These are phyloP conservation scores for Stictonetta naevosa DNA, from an alignment of 2,113 vertebrate species.

Conservation along the genomic window DNA sequence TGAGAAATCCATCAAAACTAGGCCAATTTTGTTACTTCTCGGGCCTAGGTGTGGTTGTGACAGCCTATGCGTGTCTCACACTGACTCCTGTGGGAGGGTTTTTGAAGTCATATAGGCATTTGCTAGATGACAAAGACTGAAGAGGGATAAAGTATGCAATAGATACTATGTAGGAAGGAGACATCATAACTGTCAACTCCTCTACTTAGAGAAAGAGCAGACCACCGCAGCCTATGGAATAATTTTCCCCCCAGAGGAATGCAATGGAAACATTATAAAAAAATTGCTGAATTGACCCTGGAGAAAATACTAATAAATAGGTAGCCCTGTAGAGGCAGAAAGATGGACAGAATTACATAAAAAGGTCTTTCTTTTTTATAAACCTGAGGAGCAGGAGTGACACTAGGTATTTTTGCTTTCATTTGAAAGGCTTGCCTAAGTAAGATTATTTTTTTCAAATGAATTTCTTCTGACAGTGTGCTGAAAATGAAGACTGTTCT, in stretches of 20 bases:
- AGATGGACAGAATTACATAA: neutral
- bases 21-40: neutral
- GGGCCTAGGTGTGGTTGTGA: neutral
- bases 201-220: neutral
- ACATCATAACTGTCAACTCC: neutral
- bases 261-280: neutral
- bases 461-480: neutral
- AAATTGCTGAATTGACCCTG: neutral
- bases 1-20: neutral
- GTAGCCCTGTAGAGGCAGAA: neutral
- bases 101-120: neutral
- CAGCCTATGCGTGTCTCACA: neutral
- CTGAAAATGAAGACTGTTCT: conserved; percentile 36
- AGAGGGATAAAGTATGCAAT: neutral
- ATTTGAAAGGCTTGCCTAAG: neutral
- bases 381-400: neutral
- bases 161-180: neutral
- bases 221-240: neutral
- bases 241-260: neutral
- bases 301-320: neutral
- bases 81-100: neutral
- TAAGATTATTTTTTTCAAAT: conserved; percentile 33
- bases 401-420: neutral
- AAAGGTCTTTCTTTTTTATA: neutral
- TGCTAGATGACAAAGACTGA: neutral